A percentile compares a stretch with the other conserved stretches of the same genome.
Evolutionary conservation across 2,113 vertebrate genomes (phyloP).

Genomic region (Tauraco erythrolophus): DNA sequence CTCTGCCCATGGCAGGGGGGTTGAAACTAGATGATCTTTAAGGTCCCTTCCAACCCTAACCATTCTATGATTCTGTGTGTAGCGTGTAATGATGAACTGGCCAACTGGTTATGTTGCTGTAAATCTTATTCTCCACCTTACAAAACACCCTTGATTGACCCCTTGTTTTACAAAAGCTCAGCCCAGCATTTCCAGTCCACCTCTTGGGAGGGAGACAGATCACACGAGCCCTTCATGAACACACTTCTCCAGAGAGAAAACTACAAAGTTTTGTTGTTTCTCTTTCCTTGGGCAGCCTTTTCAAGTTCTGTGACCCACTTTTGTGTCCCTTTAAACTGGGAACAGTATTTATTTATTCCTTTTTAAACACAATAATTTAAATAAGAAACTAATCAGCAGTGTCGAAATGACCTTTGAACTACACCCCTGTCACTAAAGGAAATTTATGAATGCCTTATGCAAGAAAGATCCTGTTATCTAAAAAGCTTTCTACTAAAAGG

Average conservation of each 20-base stretch:
- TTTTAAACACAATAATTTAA: slow-evolving; percentile 21
- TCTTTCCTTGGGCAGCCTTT: slow-evolving; percentile 27
- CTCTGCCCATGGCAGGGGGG: too few relatives aligned
- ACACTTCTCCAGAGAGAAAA: not conserved
- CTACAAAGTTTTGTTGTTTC: not conserved
- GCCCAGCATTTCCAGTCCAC: not conserved
- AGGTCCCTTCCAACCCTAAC: too few relatives aligned
- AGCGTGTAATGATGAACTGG: not conserved
- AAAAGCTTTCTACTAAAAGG: slow-evolving; percentile 28
- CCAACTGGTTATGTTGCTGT: slow-evolving; percentile 1
- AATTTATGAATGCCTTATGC: not conserved
- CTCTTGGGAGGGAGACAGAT: not conserved
- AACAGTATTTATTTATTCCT: not conserved
- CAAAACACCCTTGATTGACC: slow-evolving; percentile 13
- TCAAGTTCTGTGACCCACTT: not conserved
- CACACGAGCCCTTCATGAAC: rapidly evolving
- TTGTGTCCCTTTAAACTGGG: not conserved
- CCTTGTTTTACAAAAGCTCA: not conserved
- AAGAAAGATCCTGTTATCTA: not conserved
- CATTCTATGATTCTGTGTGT: too few relatives aligned
- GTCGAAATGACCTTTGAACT: slow-evolving; percentile 48
- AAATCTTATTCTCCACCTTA: slow-evolving; percentile 36
- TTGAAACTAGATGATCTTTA: too few relatives aligned
- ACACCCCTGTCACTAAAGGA: not conserved
- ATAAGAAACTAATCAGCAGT: slow-evolving; percentile 35